Percentiles rank a stretch among this genome's conserved stretches.
Evolutionary conservation across 2,113 vertebrate species (phyloP).

Genomic region (Microcebus tavaratra): DNA sequence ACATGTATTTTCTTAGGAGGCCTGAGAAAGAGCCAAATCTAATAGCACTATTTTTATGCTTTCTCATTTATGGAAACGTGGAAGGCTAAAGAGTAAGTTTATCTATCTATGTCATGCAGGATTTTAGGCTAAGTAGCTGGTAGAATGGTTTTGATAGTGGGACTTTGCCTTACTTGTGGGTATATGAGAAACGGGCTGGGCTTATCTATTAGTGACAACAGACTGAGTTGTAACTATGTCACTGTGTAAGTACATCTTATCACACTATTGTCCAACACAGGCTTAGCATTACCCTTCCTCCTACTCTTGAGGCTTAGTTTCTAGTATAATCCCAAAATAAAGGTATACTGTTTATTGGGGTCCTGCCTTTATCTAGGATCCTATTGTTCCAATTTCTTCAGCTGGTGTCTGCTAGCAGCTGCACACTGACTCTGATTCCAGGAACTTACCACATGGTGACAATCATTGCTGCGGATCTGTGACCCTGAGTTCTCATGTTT

Average conservation of each 20-base stretch:
- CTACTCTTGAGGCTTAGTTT: background rate
- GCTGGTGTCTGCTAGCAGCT: background rate
- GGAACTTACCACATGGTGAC: background rate
- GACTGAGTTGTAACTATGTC: background rate
- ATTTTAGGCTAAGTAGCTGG: background rate
- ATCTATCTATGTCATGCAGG: background rate
- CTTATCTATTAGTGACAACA: background rate
- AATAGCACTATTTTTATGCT: background rate
- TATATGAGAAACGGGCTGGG: background rate
- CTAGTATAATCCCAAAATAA: background rate
- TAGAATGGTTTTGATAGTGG: background rate
- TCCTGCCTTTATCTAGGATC: background rate
- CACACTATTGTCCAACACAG: background rate
- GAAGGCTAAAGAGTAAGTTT: background rate
- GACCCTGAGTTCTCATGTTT: background rate
- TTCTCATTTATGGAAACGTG: background rate
- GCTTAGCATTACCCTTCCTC: background rate
- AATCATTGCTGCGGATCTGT: background rate
- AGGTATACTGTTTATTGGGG: too few relatives aligned
- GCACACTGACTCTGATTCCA: background rate
- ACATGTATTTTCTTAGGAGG: background rate
- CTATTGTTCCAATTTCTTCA: background rate
- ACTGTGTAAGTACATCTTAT: background rate
- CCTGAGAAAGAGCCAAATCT: background rate
- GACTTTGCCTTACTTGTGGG: background rate